Evolutionary conservation across 2,113 vertebrate genomes (phyloP).

Genomic region (Eidolon helvum): DNA sequence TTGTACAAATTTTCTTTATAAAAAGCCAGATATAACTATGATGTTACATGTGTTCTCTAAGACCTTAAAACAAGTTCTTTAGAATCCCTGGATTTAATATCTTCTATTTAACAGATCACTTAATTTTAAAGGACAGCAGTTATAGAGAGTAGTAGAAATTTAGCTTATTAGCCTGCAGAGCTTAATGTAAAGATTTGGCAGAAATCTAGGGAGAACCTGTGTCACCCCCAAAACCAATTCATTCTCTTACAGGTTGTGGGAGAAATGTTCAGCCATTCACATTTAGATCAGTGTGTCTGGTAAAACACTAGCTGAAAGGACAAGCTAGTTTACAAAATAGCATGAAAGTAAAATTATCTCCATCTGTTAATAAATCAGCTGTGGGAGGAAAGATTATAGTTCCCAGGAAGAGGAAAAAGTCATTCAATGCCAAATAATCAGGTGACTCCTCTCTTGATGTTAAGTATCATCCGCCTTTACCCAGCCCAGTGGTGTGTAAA

Average conservation of each 20-base stretch:
- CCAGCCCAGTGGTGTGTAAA: neutral
- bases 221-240: conserved; percentile 27
- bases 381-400: neutral
- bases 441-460: neutral
- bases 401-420: conserved; percentile 32
- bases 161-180: neutral
- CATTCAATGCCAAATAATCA: neutral
- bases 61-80: neutral
- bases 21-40: neutral
- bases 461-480: neutral
- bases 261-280: conserved; percentile 26
- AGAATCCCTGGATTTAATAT: neutral
- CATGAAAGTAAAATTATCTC: conserved; percentile 50
- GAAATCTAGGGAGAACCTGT: conserved; percentile 44
- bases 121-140: conserved; percentile 6
- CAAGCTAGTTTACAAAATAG: conserved; percentile 64
- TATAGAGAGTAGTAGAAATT: neutral
- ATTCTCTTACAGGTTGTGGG: neutral
- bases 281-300: neutral
- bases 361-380: conserved; percentile 20
- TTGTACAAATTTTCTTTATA: neutral
- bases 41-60: neutral
- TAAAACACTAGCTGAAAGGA: conserved; percentile 45
- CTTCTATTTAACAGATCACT: neutral
- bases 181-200: conserved; percentile 6